These are phyloP conservation scores for Pyralis farinalis DNA, from an alignment of 2,888 invertebrate genomes.

Conservation along the genomic window DNA sequence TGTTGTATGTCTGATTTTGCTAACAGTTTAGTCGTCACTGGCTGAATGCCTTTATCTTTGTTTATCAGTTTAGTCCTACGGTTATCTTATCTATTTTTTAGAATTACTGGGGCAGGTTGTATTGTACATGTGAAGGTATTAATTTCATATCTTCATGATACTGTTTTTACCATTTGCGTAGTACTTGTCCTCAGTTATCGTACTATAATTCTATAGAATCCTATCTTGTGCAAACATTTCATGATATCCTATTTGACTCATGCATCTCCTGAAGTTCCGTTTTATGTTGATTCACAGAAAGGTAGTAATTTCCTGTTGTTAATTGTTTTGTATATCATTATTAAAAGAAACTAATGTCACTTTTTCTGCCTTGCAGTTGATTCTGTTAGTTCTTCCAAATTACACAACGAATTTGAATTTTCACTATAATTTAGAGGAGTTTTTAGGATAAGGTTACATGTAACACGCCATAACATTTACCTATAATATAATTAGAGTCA, in stretches of 20 bases:
- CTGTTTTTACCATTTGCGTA: not conserved
- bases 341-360: too few relatives aligned
- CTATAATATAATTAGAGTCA: too few relatives aligned
- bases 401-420: too few relatives aligned
- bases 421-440: too few relatives aligned
- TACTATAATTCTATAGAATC: not conserved
- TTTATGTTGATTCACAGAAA: not conserved
- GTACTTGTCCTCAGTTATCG: not conserved
- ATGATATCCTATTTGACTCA: not conserved
- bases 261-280: not conserved
- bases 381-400: too few relatives aligned
- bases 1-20: conserved; percentile 57
- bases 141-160: not conserved
- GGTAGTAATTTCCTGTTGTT: too few relatives aligned
- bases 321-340: too few relatives aligned
- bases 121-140: conserved; percentile 21
- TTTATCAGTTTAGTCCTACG: conserved; percentile 53
- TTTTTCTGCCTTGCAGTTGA: too few relatives aligned
- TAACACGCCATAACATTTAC: too few relatives aligned
- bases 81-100: conserved; percentile 69
- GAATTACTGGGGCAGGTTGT: conserved; percentile 72
- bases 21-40: conserved; percentile 55
- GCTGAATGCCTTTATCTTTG: conserved; percentile 54
- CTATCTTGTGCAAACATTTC: not conserved
- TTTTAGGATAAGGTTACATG: too few relatives aligned